Evolutionary conservation across 2,113 vertebrate genomes (phyloP).

Genomic region (Phylloscopus trochiloides): DNA sequence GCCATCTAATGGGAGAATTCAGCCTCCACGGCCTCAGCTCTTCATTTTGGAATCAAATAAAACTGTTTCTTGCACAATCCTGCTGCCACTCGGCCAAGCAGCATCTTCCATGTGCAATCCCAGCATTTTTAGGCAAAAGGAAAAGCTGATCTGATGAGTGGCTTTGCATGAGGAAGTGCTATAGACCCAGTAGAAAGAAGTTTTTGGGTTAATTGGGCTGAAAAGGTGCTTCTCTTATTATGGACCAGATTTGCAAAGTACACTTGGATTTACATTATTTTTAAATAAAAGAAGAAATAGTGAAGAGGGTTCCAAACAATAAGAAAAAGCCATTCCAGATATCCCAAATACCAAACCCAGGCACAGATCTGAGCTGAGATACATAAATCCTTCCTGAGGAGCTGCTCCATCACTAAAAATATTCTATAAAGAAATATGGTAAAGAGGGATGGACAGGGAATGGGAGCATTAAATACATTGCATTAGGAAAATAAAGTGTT

Average conservation of each 20-base stretch:
- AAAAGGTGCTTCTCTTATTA: neutral
- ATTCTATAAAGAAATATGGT: neutral
- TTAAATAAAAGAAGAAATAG: neutral
- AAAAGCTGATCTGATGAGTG: neutral
- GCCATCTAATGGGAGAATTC: conserved; percentile 56
- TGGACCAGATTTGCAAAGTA: neutral
- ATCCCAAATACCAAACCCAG: neutral
- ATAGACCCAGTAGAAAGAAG: neutral
- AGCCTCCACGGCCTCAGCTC: neutral
- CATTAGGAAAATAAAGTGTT: neutral
- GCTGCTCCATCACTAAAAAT: neutral
- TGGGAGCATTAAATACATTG: neutral
- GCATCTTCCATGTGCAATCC: neutral
- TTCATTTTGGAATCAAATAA: neutral
- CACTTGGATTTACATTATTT: neutral
- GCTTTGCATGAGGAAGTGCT: neutral
- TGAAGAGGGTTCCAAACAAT: neutral
- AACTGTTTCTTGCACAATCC: neutral
- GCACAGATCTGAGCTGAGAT: neutral
- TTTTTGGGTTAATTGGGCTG: neutral
- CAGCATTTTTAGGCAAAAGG: neutral
- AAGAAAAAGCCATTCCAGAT: neutral
- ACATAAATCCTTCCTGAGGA: neutral
- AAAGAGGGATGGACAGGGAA: neutral
- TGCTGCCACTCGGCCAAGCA: neutral